A percentile compares a stretch with the other conserved stretches of the same genome.
phyloP scores from a whole-genome alignment of 1,140 invertebrate species.

The Drosophila virilis region DNA sequence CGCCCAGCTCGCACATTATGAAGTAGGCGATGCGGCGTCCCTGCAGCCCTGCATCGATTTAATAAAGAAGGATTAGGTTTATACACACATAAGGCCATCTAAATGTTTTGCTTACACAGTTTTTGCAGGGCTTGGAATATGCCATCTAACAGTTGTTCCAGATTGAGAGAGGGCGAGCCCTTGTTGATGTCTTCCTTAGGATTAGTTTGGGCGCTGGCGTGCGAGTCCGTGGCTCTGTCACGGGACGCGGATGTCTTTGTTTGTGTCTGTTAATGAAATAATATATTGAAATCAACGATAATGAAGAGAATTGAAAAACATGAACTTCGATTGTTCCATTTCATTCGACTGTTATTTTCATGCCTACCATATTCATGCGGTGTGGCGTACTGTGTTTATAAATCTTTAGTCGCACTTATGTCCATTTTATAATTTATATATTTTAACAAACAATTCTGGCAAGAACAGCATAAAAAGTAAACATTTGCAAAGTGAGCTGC shows the following conservation, averaged over 20 bases:
- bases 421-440: slow-evolving; percentile 17
- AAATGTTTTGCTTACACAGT: slow-evolving; percentile 44
- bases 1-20: slow-evolving; percentile 69
- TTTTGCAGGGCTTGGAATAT: slow-evolving; percentile 46
- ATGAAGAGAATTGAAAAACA: slow-evolving; percentile 18
- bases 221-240: not conserved
- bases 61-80: not conserved
- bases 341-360: not conserved
- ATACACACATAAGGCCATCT: not conserved
- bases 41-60: slow-evolving; percentile 44
- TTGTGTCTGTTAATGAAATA: slow-evolving; percentile 15
- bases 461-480: slow-evolving; percentile 41
- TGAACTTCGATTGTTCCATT: slow-evolving; percentile 20
- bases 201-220: not conserved
- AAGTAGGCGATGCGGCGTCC: slow-evolving; percentile 26
- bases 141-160: slow-evolving; percentile 54
- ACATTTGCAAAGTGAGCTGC: slow-evolving; percentile 33
- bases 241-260: not conserved
- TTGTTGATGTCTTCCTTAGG: not conserved
- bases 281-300: slow-evolving; percentile 12
- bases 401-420: slow-evolving; percentile 2
- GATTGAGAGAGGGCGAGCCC: not conserved
- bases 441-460: slow-evolving; percentile 9
- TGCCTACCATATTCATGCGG: slow-evolving; percentile 24
- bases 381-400: not conserved